A percentile compares a stretch with the other conserved stretches of the same genome.
phyloP scores from a whole-genome alignment of 2,888 invertebrate species.

The Idaea dimidiata region DNA sequence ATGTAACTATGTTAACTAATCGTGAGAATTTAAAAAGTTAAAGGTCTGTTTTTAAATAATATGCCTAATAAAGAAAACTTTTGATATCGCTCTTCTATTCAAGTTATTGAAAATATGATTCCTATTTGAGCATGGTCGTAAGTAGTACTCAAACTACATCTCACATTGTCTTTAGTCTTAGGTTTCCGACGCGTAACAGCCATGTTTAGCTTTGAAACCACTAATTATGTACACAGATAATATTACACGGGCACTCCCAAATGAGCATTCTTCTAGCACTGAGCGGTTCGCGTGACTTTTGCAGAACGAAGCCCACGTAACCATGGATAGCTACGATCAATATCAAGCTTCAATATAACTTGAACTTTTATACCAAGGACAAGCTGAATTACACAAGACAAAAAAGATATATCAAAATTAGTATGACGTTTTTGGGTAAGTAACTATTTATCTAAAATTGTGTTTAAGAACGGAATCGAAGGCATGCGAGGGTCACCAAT shows the following conservation, averaged over 20 bases:
- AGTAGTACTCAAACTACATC: constrained; percentile 12
- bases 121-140: background rate
- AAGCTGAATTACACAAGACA: constrained; percentile 15
- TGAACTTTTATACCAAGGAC: constrained; percentile 53
- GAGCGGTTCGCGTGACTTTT: constrained; percentile 61
- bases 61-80: too few relatives aligned
- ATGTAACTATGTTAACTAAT: too few relatives aligned
- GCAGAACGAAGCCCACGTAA: constrained; percentile 42
- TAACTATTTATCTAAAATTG: background rate
- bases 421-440: background rate
- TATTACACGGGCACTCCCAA: constrained; percentile 45
- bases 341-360: constrained; percentile 42
- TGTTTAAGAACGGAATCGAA: background rate
- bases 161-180: constrained; percentile 37
- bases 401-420: background rate
- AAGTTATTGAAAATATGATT: background rate
- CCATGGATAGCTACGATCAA: constrained; percentile 54
- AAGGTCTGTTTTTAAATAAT: too few relatives aligned
- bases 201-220: constrained; percentile 29
- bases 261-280: constrained; percentile 46
- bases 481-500: background rate
- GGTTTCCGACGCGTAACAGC: constrained; percentile 37
- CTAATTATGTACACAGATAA: constrained; percentile 18
- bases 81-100: background rate
- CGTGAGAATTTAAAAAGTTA: too few relatives aligned